Evolutionary conservation across 92 coral and sea anemone species (phyloP).

Genomic region (Porites evermanni): DNA sequence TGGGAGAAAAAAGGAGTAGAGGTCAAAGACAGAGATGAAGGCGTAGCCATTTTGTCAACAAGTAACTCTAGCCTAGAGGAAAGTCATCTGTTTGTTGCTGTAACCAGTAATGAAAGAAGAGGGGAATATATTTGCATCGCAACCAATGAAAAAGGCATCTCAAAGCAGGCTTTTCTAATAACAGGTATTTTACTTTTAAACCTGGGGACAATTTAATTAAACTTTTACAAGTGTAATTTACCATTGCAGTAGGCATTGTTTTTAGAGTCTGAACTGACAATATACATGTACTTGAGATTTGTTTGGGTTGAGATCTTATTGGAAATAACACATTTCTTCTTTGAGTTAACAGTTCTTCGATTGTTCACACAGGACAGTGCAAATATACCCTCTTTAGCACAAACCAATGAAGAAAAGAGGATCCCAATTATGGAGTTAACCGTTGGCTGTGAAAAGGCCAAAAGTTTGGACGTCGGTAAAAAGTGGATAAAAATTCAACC

Average conservation of each 20-base stretch:
- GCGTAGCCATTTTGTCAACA: conserved; percentile 31
- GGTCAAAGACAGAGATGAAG: conserved; percentile 31
- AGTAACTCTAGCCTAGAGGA: conserved; percentile 19
- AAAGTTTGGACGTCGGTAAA: too few species aligned
- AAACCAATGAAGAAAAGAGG: too few species aligned
- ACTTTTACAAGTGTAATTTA: too few species aligned
- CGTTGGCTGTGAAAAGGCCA: too few species aligned
- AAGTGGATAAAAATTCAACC: too few species aligned
- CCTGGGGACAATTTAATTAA: too few species aligned
- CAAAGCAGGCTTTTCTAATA: conserved; percentile 2
- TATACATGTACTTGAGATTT: neutral
- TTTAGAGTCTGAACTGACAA: neutral
- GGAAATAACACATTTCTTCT: too few species aligned
- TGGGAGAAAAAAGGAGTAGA: conserved; percentile 23
- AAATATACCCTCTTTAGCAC: too few species aligned
- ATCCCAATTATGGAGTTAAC: too few species aligned
- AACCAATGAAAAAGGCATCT: conserved; percentile 10
- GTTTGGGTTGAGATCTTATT: too few species aligned
- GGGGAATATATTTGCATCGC: conserved; percentile 31
- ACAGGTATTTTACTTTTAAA: neutral
- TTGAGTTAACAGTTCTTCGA: too few species aligned
- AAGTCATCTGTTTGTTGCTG: conserved; percentile 39
- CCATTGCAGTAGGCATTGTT: neutral
- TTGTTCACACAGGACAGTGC: too few species aligned
- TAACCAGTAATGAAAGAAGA: conserved; percentile 20